A percentile compares a stretch with the other conserved stretches of the same genome.
Evolutionary conservation across 92 coral and sea anemone species (phyloP).

Genomic region (Siderastrea radians): DNA sequence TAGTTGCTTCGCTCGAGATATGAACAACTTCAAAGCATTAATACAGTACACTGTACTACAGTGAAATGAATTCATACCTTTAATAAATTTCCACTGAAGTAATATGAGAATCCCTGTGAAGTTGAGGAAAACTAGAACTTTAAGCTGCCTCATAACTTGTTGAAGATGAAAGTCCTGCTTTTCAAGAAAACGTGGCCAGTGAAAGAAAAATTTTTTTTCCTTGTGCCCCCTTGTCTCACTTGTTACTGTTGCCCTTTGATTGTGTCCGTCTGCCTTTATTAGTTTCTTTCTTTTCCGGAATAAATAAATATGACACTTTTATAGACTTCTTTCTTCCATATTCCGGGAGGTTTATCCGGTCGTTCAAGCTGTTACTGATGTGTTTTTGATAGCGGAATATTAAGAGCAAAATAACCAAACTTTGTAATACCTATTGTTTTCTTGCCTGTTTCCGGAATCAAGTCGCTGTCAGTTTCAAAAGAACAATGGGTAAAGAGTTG

Average conservation of each 20-base stretch:
- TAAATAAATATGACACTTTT: conserved; percentile 47
- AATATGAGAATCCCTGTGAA: background rate
- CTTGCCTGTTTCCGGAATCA: background rate
- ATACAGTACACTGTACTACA: background rate
- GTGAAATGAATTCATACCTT: conserved; percentile 6
- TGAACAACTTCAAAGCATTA: background rate
- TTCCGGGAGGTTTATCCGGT: conserved; percentile 36
- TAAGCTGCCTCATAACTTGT: background rate
- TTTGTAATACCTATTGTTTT: background rate
- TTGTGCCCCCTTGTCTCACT: background rate
- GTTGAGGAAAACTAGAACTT: background rate
- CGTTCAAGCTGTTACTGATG: background rate
- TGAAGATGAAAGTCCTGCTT: background rate
- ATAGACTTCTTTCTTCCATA: conserved; percentile 27
- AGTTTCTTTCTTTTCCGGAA: conserved; percentile 15
- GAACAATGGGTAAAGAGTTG: conserved; percentile 2
- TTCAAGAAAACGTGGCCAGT: background rate
- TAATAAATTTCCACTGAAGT: background rate
- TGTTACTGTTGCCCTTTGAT: background rate
- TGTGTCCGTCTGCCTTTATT: conserved; percentile 12
- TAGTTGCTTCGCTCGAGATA: too few species aligned
- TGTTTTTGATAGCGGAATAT: conserved; percentile 1
- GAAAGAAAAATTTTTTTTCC: background rate
- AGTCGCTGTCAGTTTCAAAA: background rate
- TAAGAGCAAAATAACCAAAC: conserved; percentile 3